Evolutionary conservation across 2,113 vertebrate genomes (phyloP).

Genomic region (Otus sunia): DNA sequence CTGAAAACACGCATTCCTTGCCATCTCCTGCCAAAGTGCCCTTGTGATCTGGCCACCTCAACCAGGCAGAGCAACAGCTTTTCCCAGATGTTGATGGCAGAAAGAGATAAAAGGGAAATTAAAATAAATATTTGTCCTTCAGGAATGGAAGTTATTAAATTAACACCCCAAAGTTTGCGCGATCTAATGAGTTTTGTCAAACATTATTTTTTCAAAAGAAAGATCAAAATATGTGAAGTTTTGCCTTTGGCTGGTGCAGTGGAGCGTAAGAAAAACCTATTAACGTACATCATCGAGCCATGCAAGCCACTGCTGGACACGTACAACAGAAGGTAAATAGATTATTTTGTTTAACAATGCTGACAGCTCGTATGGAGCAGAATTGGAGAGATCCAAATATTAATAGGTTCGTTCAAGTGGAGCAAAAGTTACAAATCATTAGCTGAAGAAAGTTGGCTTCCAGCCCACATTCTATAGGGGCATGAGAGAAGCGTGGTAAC

Average conservation of each 20-base stretch:
- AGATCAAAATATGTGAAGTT: slow-evolving; percentile 26
- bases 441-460: slow-evolving; percentile 76
- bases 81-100: neutral
- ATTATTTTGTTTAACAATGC: slow-evolving; percentile 57
- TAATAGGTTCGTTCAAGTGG: slow-evolving; percentile 71
- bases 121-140: slow-evolving; percentile 39
- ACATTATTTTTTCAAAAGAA: slow-evolving; percentile 22
- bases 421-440: slow-evolving; percentile 80
- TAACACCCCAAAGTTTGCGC: neutral
- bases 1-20: neutral
- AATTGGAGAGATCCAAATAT: slow-evolving; percentile 71
- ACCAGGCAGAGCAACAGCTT: neutral
- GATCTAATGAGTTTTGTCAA: slow-evolving; percentile 34
- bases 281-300: neutral
- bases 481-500: slow-evolving; percentile 64
- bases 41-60: neutral
- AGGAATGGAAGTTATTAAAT: slow-evolving; percentile 52
- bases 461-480: slow-evolving; percentile 71
- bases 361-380: slow-evolving; percentile 56
- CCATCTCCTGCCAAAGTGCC: neutral
- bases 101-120: slow-evolving; percentile 26
- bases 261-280: slow-evolving; percentile 30
- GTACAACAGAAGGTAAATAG: slow-evolving; percentile 61
- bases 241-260: slow-evolving; percentile 12
- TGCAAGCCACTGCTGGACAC: neutral